Evolutionary conservation across 2,888 invertebrate genomes (phyloP).

Genomic region (Siphlonurus alternatus): DNA sequence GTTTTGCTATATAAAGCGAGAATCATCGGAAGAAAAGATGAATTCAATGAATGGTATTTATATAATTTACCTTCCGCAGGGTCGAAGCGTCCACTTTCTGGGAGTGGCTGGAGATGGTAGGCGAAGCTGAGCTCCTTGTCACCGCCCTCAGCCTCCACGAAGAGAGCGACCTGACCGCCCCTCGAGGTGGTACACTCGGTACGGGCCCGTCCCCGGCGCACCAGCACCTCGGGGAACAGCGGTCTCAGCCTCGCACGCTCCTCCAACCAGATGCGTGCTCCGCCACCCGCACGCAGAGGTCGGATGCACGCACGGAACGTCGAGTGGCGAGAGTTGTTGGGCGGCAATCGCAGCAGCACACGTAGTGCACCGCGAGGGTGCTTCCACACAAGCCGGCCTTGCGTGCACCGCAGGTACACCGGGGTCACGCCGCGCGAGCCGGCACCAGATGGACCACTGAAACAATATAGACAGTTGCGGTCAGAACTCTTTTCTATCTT

Average conservation of each 20-base stretch:
- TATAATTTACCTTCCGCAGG: slow-evolving; percentile 41
- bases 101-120: slow-evolving; percentile 48
- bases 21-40: no score
- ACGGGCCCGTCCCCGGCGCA: neutral
- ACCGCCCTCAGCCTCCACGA: slow-evolving; percentile 36
- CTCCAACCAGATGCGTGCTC: neutral
- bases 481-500: neutral
- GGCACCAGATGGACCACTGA: slow-evolving; percentile 21
- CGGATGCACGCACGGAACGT: slow-evolving; percentile 54
- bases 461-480: neutral
- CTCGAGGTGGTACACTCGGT: slow-evolving; percentile 18
- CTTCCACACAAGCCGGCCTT: slow-evolving; percentile 54
- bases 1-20: no score
- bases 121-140: slow-evolving; percentile 30
- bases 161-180: slow-evolving; percentile 44
- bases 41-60: no score
- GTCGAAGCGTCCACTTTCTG: slow-evolving; percentile 34
- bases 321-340: slow-evolving; percentile 29
- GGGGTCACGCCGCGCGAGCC: slow-evolving; percentile 49
- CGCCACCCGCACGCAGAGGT: neutral
- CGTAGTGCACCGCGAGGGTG: slow-evolving; percentile 58
- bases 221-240: neutral
- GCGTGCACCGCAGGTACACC: slow-evolving; percentile 55
- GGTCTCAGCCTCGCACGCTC: neutral
- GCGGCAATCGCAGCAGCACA: slow-evolving; percentile 41